Conservation (phyloP, 2,113 vertebrate genomes). For the Grus americana region DNA sequence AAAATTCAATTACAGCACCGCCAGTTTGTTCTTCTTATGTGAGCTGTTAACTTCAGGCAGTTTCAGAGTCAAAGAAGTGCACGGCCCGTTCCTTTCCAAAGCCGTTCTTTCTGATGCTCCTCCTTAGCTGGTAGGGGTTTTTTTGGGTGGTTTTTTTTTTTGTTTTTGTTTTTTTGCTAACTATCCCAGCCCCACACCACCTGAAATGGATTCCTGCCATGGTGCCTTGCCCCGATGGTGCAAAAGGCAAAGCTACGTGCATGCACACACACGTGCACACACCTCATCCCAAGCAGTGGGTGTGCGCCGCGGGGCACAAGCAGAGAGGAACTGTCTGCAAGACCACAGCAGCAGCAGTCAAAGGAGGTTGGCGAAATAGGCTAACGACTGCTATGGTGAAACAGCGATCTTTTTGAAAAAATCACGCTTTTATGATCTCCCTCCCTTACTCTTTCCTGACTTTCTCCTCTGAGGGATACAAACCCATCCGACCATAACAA, state of each 20-base stretch:
- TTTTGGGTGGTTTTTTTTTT: not conserved
- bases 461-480: not conserved
- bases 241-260: rapidly evolving
- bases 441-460: not conserved
- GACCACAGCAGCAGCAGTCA: not conserved
- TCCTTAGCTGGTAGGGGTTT: not conserved
- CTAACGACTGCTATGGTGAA: not conserved
- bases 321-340: not conserved
- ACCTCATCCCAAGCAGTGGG: no score
- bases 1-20: slow-evolving; percentile 80
- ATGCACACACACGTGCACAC: rapidly evolving
- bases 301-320: rapidly evolving
- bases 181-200: not conserved
- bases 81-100: not conserved
- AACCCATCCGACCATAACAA: not conserved
- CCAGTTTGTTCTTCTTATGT: slow-evolving; percentile 73
- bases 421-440: not conserved
- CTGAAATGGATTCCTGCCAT: not conserved
- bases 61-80: slow-evolving; percentile 38
- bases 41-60: slow-evolving; percentile 72
- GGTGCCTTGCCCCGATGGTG: not conserved
- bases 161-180: not conserved
- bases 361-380: not conserved
- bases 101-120: not conserved
- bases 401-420: not conserved